phyloP scores from a whole-genome alignment of 2,113 vertebrate genomes.

The Pachycephala philippinensis region DNA sequence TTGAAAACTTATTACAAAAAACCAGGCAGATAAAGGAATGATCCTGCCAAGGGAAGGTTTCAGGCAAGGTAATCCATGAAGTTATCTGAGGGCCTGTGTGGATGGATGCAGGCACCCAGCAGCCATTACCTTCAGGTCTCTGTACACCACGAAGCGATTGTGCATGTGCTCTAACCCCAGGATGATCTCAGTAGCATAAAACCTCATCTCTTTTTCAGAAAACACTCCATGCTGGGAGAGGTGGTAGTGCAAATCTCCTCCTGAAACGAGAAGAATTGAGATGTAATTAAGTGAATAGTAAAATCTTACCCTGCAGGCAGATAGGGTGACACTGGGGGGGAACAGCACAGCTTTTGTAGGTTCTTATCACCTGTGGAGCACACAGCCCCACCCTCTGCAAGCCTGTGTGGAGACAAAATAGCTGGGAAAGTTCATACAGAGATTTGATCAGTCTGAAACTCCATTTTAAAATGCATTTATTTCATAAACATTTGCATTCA shows the following conservation, averaged over 20 bases:
- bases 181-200: constrained; percentile 96
- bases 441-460: neutral
- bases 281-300: neutral
- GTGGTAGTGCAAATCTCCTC: constrained; percentile 97
- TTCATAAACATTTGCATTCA: neutral
- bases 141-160: constrained; percentile 92
- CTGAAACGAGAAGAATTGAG: constrained; percentile 62
- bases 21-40: neutral
- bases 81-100: neutral
- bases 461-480: neutral
- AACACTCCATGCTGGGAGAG: constrained; percentile 97
- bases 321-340: neutral
- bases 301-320: neutral
- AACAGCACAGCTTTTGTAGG: neutral
- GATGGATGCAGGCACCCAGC: neutral
- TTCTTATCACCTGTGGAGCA: neutral
- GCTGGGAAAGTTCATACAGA: neutral
- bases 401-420: neutral
- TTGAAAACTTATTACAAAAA: neutral
- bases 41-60: neutral
- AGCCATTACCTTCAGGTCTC: constrained; percentile 89
- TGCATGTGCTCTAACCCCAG: constrained; percentile 98
- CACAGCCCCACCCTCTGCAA: neutral
- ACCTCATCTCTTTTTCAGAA: constrained; percentile 96
- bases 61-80: neutral